Percentiles rank a stretch among this genome's conserved stretches.
These are phyloP conservation scores for Trachelus troglodyta DNA, from an alignment of 2,888 invertebrate genomes.

Conservation along the genomic window DNA sequence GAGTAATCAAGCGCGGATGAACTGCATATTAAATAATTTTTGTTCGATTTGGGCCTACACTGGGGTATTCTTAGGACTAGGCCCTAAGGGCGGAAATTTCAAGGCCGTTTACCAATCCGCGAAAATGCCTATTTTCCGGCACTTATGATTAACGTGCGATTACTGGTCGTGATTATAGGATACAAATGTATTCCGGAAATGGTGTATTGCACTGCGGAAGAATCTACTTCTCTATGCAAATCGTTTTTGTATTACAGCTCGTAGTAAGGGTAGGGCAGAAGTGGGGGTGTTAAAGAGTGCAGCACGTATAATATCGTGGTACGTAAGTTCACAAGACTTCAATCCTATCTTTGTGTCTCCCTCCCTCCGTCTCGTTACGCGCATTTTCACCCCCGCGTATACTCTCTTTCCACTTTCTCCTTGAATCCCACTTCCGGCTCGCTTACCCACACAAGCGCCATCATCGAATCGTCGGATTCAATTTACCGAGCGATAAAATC, in stretches of 20 bases:
- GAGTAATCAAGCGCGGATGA: no score
- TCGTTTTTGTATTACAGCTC: neutral
- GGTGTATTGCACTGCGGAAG: neutral
- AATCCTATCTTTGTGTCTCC: neutral
- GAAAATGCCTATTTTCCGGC: neutral
- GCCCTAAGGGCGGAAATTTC: neutral
- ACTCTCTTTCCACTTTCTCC: constrained; percentile 20
- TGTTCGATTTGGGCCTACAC: neutral
- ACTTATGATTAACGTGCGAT: neutral
- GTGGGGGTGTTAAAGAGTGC: neutral
- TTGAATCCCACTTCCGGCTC: constrained; percentile 6
- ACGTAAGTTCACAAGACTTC: constrained; percentile 1
- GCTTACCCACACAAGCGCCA: constrained; percentile 12
- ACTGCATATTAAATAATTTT: neutral
- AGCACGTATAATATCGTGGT: neutral
- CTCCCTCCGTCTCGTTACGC: neutral
- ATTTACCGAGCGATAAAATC: constrained; percentile 57
- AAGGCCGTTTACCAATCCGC: neutral
- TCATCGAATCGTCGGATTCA: constrained; percentile 49
- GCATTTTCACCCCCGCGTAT: constrained; percentile 10
- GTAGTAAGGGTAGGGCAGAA: neutral
- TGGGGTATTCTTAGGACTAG: neutral
- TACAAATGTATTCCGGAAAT: neutral
- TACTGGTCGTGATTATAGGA: neutral
- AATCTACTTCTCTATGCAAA: neutral